phyloP scores from a whole-genome alignment of 2,888 invertebrate genomes.

The Diarsia mendica region DNA sequence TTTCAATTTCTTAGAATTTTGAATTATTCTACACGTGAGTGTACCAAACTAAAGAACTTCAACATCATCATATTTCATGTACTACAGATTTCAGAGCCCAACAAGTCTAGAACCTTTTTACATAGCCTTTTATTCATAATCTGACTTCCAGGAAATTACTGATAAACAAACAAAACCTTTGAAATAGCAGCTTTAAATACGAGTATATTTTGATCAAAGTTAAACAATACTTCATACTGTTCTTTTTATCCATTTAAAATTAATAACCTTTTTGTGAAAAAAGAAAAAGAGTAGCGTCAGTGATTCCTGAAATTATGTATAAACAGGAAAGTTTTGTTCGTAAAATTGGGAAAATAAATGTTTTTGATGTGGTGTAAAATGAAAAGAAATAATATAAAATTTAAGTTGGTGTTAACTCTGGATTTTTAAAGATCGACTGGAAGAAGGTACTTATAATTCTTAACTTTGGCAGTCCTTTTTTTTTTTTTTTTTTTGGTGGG shows the following conservation, averaged over 20 bases:
- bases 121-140: neutral
- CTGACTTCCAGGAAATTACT: neutral
- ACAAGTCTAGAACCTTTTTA: neutral
- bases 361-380: neutral
- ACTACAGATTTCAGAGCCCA: neutral
- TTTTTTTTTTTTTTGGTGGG: no score
- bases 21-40: neutral
- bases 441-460: no score
- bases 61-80: slow-evolving; percentile 11
- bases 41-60: slow-evolving; percentile 22
- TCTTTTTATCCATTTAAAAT: neutral
- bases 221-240: neutral
- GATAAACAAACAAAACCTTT: slow-evolving; percentile 2
- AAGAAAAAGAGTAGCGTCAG: neutral
- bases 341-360: neutral
- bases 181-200: neutral
- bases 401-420: neutral
- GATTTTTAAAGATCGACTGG: no score
- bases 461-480: no score
- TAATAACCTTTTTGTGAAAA: slow-evolving; percentile 8
- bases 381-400: neutral
- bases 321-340: slow-evolving; percentile 2
- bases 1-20: no score
- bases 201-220: slow-evolving; percentile 5
- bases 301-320: slow-evolving; percentile 17